Base-by-base conservation (phyloP, 2,113 vertebrate species). In the Nycticorax nycticorax region DNA sequence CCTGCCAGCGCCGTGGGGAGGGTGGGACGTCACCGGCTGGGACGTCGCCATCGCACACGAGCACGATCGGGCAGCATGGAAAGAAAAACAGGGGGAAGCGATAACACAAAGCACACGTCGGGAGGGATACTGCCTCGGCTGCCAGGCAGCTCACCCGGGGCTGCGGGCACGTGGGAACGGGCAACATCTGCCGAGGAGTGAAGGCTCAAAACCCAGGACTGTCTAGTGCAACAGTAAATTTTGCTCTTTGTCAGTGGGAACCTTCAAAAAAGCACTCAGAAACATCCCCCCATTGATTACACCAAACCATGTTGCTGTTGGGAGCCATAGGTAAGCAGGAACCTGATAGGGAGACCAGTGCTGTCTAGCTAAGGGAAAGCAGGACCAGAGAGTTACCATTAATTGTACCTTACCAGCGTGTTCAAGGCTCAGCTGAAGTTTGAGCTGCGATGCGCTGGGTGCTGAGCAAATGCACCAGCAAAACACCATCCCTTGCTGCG, bases 21-120 rank as follows among this genome's bases (percentile, higher is more conserved):
- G 26, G 71, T 39, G 87, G 37, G 48, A 18, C 3, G 4, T 12
- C 10, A 6, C 9, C 43, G 9, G 22, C 23, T 55, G 30, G n/a
- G 43, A 26, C 5, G 12, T 55, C 27, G 12, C 47, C 22, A 1
- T 39, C 28, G 0, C 41, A 5, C 48, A 8, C 0, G 1, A 55
- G 14, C 19, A n/a, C 3, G 2, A 14, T 21, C 3, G 0, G 18
- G 59, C 17, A 35, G 32, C 23, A 27, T 0, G 5, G 33, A 56
- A 63, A 41, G 32, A 39, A 55, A 52, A 55, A 9, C 18, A 3
- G 3, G 3, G 6, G 2, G 11, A 39, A 41, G 10, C 0, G 12
- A 21, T 6, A 41, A 14, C 48, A 7, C 50, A 33, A 6, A 85
- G 8, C 30, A 57, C 30, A 27, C 1, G 0, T 1, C 22, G 74